Evolutionary conservation across 2,113 vertebrate species (phyloP), one percentile per base, ranked within the genome.

Genomic region (Passer montanus): DNA sequence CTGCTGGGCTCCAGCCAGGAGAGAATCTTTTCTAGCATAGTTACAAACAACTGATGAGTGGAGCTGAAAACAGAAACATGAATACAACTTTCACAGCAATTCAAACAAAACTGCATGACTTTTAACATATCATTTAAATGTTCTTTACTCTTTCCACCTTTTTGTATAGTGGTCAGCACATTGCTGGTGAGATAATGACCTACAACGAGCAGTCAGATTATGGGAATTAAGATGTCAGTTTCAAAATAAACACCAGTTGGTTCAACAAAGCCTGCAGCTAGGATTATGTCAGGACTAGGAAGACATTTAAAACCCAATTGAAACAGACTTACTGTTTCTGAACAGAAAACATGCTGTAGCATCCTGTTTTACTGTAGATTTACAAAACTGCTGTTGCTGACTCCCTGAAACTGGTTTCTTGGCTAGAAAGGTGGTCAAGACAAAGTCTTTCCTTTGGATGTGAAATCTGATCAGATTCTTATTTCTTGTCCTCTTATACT

Each of bases 31-130:
- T 96, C 94, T 95, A 97, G 90, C 95, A 87, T 84, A 96, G 97
- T 95, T 97, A 94, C 97, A 97, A 97, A 97, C 95, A 97, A 97
- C 94, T 96, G 96, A 97, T 93, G 93, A 95, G 90, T 92, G 93
- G 94, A 87, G 87, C 94, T 91, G 92, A 97, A 97, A 97, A 97
- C 95, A 97, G 96, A 97, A 97, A 97, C 93, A 96, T 52, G 95
- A 96, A 97, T 97, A 97, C 92, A 95, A 95, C 94, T 97, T 96
- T 88, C 89, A 88, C 90, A 89, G 84, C 59, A 93, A 97, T 95
- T 97, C 69, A 95, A 82, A 95, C 76, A 94, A 79, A 95, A 89
- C 31, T 60, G 68, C 47, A 66, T 50, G 91, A 64, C 77, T 93
- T 95, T 90, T 72, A 87, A 49, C 10, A 2, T 68, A 87, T 59